phyloP scores from a whole-genome alignment of 2,797 vertebrate species.

The Micromesistius poutassou region DNA sequence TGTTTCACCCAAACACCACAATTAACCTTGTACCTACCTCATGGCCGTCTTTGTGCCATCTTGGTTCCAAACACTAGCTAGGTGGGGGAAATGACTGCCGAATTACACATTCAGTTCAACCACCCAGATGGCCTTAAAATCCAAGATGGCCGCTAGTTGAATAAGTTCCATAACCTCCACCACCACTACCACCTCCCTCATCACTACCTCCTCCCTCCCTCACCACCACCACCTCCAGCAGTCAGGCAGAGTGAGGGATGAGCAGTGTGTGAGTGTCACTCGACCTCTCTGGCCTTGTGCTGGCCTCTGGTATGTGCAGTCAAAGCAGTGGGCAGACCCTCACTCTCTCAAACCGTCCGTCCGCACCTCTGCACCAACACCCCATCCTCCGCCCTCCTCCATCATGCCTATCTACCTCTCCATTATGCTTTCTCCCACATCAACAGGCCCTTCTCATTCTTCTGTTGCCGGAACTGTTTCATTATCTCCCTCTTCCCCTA shows the following conservation, averaged over 20 bases:
- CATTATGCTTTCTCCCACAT: background rate
- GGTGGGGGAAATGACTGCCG: no score
- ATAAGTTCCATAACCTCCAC: constrained; percentile 33
- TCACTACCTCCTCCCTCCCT: constrained; percentile 24
- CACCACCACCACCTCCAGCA: constrained; percentile 24
- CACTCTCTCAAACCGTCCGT: constrained; percentile 39
- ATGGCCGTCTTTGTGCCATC: no score
- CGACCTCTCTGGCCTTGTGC: constrained; percentile 62
- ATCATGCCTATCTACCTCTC: constrained; percentile 38
- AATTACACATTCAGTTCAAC: no score
- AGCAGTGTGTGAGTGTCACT: constrained; percentile 71
- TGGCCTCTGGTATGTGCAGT: constrained; percentile 61
- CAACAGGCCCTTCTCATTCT: no score
- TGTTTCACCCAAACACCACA: no score
- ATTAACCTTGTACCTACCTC: no score
- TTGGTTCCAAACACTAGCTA: no score
- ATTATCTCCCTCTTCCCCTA: no score
- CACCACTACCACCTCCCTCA: constrained; percentile 37
- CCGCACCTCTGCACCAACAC: background rate
- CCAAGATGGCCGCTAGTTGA: constrained; percentile 37
- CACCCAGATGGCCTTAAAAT: no score
- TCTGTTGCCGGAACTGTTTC: no score
- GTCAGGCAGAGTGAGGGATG: constrained; percentile 47
- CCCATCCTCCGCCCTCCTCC: constrained; percentile 28
- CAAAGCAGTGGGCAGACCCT: constrained; percentile 40